phyloP scores from a whole-genome alignment of 2,797 vertebrate genomes.

The Petrocephalus sullivani region DNA sequence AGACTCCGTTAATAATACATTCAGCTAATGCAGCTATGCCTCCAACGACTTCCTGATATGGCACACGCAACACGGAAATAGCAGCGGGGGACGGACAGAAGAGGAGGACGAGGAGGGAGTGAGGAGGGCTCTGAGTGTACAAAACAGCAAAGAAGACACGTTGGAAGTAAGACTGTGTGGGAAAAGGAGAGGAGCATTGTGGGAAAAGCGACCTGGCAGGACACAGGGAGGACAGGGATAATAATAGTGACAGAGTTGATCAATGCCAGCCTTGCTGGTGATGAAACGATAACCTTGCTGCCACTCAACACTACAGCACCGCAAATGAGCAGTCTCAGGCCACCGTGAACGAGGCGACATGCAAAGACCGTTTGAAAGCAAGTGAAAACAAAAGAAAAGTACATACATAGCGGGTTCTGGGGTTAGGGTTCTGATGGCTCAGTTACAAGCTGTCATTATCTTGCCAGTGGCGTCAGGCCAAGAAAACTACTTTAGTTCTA shows the following conservation, averaged over 20 bases:
- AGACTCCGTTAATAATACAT: conserved; percentile 63
- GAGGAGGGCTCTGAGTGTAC: not conserved
- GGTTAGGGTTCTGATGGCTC: not conserved
- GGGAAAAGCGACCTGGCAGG: not conserved
- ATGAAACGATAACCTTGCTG: not conserved
- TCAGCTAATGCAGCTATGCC: conserved; percentile 58
- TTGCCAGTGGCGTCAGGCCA: not conserved
- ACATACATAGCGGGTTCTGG: too few species aligned
- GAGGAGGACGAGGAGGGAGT: not conserved
- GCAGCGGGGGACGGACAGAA: not conserved
- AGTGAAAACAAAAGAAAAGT: not conserved
- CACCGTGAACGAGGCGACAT: not conserved
- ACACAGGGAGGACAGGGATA: not conserved
- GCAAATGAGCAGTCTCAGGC: not conserved
- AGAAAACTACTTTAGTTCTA: too few species aligned
- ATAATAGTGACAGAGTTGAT: not conserved
- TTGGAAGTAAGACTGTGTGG: not conserved
- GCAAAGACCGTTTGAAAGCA: not conserved
- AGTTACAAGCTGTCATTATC: not conserved
- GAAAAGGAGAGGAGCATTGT: not conserved
- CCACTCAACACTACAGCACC: not conserved
- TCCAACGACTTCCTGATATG: conserved; percentile 45
- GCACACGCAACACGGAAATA: conserved; percentile 32
- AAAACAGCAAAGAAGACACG: not conserved
- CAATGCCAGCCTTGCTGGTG: not conserved